Conservation (phyloP, 2,888 invertebrate species). For the Megalurothrips usitatus region DNA sequence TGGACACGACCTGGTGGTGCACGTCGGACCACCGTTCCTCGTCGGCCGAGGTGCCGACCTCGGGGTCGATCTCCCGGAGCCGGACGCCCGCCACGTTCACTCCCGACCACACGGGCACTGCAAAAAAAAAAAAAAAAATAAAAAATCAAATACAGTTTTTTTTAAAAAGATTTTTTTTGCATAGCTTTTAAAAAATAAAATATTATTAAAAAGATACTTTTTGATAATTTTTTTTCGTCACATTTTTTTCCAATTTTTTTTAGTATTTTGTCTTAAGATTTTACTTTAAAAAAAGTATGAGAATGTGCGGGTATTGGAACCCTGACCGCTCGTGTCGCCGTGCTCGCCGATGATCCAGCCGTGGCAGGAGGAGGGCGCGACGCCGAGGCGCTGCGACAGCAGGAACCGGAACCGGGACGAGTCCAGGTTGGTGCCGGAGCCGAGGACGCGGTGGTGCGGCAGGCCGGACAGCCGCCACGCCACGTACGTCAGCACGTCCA, state of each 20-base stretch:
- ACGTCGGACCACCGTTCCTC: conserved; percentile 72
- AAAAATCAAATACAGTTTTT: no score
- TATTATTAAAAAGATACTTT: no score
- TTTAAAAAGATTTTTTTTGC: no score
- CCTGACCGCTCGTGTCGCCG: conserved; percentile 76
- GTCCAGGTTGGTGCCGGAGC: conserved; percentile 90
- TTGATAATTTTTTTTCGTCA: no score
- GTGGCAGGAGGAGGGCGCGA: conserved; percentile 80
- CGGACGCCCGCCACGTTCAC: conserved; percentile 88
- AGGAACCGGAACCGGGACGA: conserved; percentile 86
- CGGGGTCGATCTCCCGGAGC: conserved; percentile 70
- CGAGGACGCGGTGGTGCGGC: conserved; percentile 81
- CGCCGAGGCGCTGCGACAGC: conserved; percentile 72
- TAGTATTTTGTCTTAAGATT: no score
- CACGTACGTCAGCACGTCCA: conserved; percentile 87
- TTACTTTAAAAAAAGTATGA: conserved; percentile 18
- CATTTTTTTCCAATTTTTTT: no score
- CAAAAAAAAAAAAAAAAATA: conserved; percentile 34
- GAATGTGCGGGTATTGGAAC: conserved; percentile 4
- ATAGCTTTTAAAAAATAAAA: no score
- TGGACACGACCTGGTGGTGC: conserved; percentile 76
- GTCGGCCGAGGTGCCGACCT: conserved; percentile 67
- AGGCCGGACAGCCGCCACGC: conserved; percentile 93
- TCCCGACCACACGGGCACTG: conserved; percentile 90
- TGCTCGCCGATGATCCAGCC: conserved; percentile 95